phyloP scores from a whole-genome alignment of 2,888 invertebrate genomes.

The Eupithecia vulgata region DNA sequence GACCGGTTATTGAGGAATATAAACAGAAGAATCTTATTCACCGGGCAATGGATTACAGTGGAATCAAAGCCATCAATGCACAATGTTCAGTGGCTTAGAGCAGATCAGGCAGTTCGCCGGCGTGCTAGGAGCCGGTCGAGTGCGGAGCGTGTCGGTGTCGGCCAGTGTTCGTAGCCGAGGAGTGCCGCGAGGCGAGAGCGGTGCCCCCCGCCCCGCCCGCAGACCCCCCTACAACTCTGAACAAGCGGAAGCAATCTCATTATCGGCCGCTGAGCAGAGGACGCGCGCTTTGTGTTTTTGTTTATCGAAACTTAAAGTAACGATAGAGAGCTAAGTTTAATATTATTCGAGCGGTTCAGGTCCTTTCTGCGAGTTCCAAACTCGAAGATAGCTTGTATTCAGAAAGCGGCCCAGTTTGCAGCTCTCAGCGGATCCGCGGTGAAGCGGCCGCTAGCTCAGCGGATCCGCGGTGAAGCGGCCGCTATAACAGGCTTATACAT shows the following conservation, averaged over 20 bases:
- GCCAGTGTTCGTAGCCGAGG: no score
- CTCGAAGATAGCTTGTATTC: conserved; percentile 10
- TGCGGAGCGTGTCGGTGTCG: no score
- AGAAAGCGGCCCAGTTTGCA: not conserved
- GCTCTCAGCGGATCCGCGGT: not conserved
- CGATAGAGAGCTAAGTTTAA: conserved; percentile 33
- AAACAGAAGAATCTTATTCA: not conserved
- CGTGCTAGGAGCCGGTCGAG: not conserved
- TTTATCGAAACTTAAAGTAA: conserved; percentile 30
- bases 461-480: not conserved
- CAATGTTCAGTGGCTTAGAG: not conserved
- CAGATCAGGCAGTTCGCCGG: not conserved
- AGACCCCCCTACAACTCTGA: conserved; percentile 1
- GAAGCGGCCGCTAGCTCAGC: not conserved
- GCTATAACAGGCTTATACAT: no score
- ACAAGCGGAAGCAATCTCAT: conserved; percentile 25
- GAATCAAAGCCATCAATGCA: not conserved
- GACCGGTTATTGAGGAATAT: no score
- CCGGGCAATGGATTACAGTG: not conserved
- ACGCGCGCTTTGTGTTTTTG: conserved; percentile 26
- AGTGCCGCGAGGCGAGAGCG: no score
- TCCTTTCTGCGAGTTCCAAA: conserved; percentile 7
- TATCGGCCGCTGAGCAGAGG: conserved; percentile 14
- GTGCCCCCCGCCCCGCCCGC: not conserved
- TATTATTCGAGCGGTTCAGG: conserved; percentile 25